phyloP scores from a whole-genome alignment of 2,797 vertebrate genomes.

The Chrosomus eos region DNA sequence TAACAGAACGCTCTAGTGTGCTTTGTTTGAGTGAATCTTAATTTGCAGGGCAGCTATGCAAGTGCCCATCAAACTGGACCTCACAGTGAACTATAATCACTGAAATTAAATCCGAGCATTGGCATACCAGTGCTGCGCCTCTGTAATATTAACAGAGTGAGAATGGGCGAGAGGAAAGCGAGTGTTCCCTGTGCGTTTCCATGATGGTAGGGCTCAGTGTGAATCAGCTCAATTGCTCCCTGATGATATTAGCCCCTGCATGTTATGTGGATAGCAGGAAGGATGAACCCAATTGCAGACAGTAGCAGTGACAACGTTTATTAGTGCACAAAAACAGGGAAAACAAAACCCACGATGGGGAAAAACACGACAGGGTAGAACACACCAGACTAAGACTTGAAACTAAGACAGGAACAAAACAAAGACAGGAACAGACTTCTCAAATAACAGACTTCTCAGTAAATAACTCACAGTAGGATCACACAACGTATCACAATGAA shows the following conservation, averaged over 20 bases:
- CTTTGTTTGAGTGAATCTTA: constrained; percentile 41
- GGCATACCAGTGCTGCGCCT: neutral
- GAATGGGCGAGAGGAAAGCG: neutral
- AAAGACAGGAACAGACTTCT: no score
- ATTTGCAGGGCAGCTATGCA: constrained; percentile 18
- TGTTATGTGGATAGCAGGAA: no score
- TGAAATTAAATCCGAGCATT: constrained; percentile 40
- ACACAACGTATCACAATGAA: no score
- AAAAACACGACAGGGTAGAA: no score
- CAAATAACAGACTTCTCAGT: no score
- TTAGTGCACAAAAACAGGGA: no score
- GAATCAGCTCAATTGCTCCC: constrained; percentile 45
- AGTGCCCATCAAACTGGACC: constrained; percentile 16
- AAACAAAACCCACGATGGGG: no score
- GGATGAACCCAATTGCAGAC: no score
- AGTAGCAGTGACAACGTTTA: no score
- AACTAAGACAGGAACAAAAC: no score
- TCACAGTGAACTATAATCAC: constrained; percentile 29
- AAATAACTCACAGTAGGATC: no score
- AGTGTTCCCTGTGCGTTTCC: constrained; percentile 17
- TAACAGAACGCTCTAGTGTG: constrained; percentile 1
- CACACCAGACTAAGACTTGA: no score
- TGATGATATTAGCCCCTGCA: constrained; percentile 53
- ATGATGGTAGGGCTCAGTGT: constrained; percentile 31
- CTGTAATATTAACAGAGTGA: constrained; percentile 8